A percentile compares a stretch with the other conserved stretches of the same genome.
phyloP scores from a whole-genome alignment of 2,797 vertebrate genomes.

The Potorous gilbertii region DNA sequence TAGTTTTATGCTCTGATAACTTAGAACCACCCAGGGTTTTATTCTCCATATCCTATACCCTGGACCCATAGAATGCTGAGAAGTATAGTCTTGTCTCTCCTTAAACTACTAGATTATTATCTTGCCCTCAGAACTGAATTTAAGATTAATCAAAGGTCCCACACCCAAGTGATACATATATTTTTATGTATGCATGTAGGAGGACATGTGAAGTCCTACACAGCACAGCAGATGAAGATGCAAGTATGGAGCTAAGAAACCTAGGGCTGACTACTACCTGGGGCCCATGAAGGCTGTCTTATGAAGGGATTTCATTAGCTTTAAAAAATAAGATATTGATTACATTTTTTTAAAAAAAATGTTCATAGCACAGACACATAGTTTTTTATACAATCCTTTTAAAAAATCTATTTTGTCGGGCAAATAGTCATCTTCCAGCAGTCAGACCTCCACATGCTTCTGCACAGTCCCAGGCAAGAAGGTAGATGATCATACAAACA shows the following conservation, averaged over 20 bases:
- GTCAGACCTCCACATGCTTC: too few species aligned
- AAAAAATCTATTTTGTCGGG: too few species aligned
- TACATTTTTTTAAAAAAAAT: not conserved
- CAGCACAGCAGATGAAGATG: not conserved
- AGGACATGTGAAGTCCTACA: not conserved
- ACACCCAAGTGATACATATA: not conserved
- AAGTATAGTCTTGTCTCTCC: not conserved
- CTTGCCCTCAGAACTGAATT: not conserved
- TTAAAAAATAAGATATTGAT: not conserved
- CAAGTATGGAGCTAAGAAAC: not conserved
- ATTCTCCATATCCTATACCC: not conserved
- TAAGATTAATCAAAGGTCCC: not conserved
- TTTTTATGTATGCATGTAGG: not conserved
- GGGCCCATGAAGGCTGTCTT: not conserved
- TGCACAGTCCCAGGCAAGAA: too few species aligned
- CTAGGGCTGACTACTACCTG: not conserved
- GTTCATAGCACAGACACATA: not conserved
- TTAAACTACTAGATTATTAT: not conserved
- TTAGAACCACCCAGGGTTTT: not conserved
- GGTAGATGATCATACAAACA: too few species aligned
- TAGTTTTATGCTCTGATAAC: not conserved
- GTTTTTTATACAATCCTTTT: not conserved
- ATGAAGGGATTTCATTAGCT: not conserved
- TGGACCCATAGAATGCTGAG: not conserved
- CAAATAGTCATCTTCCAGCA: too few species aligned